Evolutionary conservation across 2,888 invertebrate species (phyloP).

Genomic region (Adelphocoris suturalis): DNA sequence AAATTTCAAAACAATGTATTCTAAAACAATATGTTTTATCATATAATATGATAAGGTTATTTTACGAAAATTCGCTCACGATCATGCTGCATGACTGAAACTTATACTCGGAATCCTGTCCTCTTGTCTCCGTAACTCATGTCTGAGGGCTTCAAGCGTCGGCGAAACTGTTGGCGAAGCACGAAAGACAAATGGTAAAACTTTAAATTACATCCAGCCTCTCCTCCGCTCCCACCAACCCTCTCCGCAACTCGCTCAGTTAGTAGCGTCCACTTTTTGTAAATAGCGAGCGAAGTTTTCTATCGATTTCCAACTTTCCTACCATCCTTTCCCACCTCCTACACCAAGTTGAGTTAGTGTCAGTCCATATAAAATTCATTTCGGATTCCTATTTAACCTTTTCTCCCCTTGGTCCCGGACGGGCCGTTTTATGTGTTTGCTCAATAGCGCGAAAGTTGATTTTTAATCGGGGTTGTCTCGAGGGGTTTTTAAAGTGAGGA

Average conservation of each 20-base stretch:
- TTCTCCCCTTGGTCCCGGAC: not conserved
- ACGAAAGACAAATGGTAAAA: slow-evolving; percentile 63
- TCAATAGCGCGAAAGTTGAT: not conserved
- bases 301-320: slow-evolving; percentile 11
- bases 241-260: not conserved
- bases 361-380: slow-evolving; percentile 9
- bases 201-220: slow-evolving; percentile 62
- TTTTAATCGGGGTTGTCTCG: no score
- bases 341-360: not conserved
- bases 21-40: no score
- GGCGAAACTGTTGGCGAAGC: slow-evolving; percentile 54
- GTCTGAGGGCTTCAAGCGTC: slow-evolving; percentile 19
- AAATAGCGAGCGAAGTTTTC: slow-evolving; percentile 45
- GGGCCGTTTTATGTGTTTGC: slow-evolving; percentile 3
- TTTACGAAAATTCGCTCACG: no score
- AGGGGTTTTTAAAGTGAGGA: no score
- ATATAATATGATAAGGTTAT: no score
- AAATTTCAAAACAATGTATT: no score
- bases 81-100: no score
- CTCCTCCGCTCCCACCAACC: not conserved
- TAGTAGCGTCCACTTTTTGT: slow-evolving; percentile 29
- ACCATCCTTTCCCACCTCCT: not conserved
- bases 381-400: not conserved
- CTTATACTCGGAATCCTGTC: slow-evolving; percentile 32
- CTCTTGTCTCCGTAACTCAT: not conserved